Base-by-base conservation (phyloP, 2,113 vertebrate species). In the Suricata suricatta region DNA sequence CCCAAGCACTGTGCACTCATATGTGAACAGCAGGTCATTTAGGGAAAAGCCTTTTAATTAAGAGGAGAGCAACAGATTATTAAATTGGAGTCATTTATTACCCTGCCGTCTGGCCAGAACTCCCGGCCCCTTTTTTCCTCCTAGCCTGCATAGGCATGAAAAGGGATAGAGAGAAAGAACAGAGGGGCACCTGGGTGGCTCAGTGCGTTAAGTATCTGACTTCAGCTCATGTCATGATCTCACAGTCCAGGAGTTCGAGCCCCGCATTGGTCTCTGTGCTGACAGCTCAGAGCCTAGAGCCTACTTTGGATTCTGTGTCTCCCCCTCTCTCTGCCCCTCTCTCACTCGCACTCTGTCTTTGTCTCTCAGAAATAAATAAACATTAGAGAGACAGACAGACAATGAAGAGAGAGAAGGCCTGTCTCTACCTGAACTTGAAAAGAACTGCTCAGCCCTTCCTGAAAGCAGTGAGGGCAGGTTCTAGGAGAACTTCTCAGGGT, bases 1-100 rank as follows among this genome's bases (percentile, higher is more conserved):
- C 35, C 83, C 17, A 47, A 13, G 44, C 81, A 68, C 27, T 7
- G 47, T 83, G 38, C 90, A 31, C 82, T 92, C 66, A 54, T 86
- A 74, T 82, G 71, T 66, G 88, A 98, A 92, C 95, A 93, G 81
- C 90, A 94, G 89, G 60, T 96, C 95, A 93, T 97, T 97, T 93
- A 93, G 95, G 90, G 90, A 87, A 96, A 98, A 97, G 95, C 93
- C 94, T 97, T 98, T 98, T 98, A 98, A 98, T 98, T 97, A 98
- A 98, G 74, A 94, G 68, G 94, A 98, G 74, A 98, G 95, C 90
- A 93, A 96, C 94, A 93, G 88, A 95, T 98, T 94, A 96, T 98
- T 98, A 94, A 97, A 96, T 89, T 90, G 91, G 90, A 97, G 86
- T 93, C 94, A 92, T 96, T 97, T 95, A 97, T 98, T 95, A 97